Conservation (phyloP, 2,797 vertebrate species). For the Paramormyrops hopkinsi region DNA sequence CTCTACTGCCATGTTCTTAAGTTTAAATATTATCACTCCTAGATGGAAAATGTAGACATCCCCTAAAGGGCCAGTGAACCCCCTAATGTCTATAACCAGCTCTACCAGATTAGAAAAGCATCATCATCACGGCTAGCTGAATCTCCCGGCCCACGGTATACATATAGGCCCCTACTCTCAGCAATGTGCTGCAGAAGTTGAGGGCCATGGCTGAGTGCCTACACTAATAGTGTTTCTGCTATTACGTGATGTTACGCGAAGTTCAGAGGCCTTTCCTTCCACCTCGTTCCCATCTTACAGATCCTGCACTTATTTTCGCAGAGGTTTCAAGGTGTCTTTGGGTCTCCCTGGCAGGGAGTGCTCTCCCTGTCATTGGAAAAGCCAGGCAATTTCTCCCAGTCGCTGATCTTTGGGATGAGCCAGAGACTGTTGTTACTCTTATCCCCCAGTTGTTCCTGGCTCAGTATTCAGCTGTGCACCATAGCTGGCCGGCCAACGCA, state of each 20-base stretch:
- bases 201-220: neutral
- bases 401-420: neutral
- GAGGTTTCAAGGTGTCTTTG: neutral
- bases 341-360: neutral
- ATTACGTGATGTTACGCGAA: neutral
- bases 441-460: neutral
- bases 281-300: neutral
- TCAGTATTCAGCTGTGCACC: neutral
- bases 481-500: neutral
- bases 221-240: neutral
- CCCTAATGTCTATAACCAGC: neutral
- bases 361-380: neutral
- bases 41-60: neutral
- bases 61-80: neutral
- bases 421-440: neutral
- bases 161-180: neutral
- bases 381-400: neutral
- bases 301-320: neutral
- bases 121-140: neutral
- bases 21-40: neutral
- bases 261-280: neutral
- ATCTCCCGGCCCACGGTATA: neutral
- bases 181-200: neutral
- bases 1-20: neutral
- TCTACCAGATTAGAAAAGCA: neutral